Percentiles rank a stretch among this genome's conserved stretches.
Evolutionary conservation across 2,113 vertebrate genomes (phyloP).

Genomic region (Caretta caretta): DNA sequence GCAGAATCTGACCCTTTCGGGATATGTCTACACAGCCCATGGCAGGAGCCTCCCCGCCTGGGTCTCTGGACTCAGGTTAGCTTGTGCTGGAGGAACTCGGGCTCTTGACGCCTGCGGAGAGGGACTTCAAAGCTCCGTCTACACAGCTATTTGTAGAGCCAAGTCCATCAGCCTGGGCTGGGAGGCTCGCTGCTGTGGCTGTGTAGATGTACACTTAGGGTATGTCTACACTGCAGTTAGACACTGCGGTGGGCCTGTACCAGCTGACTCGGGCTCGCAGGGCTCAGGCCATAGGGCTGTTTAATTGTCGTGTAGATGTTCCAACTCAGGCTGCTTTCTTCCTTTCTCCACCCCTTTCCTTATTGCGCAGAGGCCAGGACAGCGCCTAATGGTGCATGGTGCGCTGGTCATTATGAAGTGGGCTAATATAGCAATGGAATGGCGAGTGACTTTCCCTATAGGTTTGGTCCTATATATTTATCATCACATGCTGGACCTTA

Average conservation of each 20-base stretch:
- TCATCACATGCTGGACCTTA: background rate
- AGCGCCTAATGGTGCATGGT: background rate
- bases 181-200: background rate
- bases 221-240: background rate
- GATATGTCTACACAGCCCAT: background rate
- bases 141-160: background rate
- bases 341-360: background rate
- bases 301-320: no score
- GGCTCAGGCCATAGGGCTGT: no score
- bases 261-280: background rate
- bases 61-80: background rate
- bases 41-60: background rate
- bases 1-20: background rate
- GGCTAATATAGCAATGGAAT: background rate
- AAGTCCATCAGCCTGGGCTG: background rate
- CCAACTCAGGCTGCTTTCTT: background rate
- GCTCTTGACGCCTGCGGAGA: background rate
- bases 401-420: background rate
- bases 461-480: background rate
- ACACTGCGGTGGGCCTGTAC: no score
- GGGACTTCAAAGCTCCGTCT: background rate
- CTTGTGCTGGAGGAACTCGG: background rate
- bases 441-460: background rate
- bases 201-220: background rate
- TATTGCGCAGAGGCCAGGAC: background rate